These are phyloP conservation scores for Podabrus alpinus DNA, from an alignment of 2,888 invertebrate species.

Conservation along the genomic window DNA sequence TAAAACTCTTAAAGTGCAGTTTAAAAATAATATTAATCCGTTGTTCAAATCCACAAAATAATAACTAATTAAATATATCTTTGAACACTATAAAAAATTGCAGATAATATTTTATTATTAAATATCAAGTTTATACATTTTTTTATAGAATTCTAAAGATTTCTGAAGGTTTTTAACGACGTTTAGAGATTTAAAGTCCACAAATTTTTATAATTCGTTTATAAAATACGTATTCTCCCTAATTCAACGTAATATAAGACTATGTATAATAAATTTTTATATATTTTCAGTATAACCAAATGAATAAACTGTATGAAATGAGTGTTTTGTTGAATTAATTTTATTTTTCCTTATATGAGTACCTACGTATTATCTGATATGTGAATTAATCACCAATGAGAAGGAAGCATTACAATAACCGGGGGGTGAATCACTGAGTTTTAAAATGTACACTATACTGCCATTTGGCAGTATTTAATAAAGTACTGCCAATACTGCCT, in stretches of 20 bases:
- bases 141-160: background rate
- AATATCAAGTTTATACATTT: slow-evolving; percentile 10
- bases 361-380: too few relatives aligned
- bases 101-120: slow-evolving; percentile 15
- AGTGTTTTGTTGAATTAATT: background rate
- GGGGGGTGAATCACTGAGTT: too few relatives aligned
- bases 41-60: background rate
- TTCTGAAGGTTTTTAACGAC: slow-evolving; percentile 17
- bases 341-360: too few relatives aligned
- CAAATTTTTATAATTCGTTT: slow-evolving; percentile 24
- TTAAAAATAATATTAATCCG: background rate
- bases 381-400: too few relatives aligned
- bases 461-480: too few relatives aligned
- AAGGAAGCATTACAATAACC: too few relatives aligned
- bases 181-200: background rate
- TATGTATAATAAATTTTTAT: slow-evolving; percentile 51
- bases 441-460: too few relatives aligned
- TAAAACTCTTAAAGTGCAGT: slow-evolving; percentile 2
- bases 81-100: background rate
- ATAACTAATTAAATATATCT: background rate
- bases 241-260: slow-evolving; percentile 42
- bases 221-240: slow-evolving; percentile 32
- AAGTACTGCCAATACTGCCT: too few relatives aligned
- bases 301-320: slow-evolving; percentile 52
- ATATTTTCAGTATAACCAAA: slow-evolving; percentile 50